Base-by-base conservation (phyloP, 2,888 invertebrate genomes). In the Corbicula japonica region DNA sequence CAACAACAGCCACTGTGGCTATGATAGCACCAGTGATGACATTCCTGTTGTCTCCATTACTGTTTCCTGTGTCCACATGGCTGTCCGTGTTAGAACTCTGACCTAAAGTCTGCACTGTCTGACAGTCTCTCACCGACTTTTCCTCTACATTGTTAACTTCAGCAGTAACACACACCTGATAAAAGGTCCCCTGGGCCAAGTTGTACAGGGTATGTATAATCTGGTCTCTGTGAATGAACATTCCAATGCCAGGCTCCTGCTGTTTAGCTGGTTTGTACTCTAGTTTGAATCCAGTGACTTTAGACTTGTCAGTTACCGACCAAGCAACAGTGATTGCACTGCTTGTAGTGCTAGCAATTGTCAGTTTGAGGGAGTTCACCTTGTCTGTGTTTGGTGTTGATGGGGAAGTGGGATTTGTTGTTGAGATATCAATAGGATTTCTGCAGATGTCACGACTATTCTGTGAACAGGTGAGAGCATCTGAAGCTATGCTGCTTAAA, bases 91-190 rank as follows among this genome's bases (percentile, higher is more conserved):
- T 35, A 10, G 38, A 30, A 30, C 21, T 32, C 34, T 62, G 34
- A 35, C 60, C 46, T 8, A 63, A 28, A 41, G 83, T 83, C 48
- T 76, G 74, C 32, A 54, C 46, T 34, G 80, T 80, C 41, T 50
- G 60, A 38, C 83, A 83, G 8, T 46, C 66, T 38, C 54, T 50
- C 3, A 66, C 38, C 15, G 6, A 46, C 0, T n/a, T 38, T 23
- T 74, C 62, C 26, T 32, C 26, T 12, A 23, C 50, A 3, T 58
- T 26, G 23, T 71, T 70, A 10, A 77, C 50, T 54, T 83, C 83
- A 12, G 76, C 76, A n/a, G 60, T 80, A 4, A 83, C 54, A 63
- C 83, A 83, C 5, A 83, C 30, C 1, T 50, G 62, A 60, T 80
- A 83, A 41, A 58, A 80, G 4, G 54, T 38, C 26, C 79, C 83